phyloP scores from a whole-genome alignment of 2,888 invertebrate species.

The Pyrgus malvae region DNA sequence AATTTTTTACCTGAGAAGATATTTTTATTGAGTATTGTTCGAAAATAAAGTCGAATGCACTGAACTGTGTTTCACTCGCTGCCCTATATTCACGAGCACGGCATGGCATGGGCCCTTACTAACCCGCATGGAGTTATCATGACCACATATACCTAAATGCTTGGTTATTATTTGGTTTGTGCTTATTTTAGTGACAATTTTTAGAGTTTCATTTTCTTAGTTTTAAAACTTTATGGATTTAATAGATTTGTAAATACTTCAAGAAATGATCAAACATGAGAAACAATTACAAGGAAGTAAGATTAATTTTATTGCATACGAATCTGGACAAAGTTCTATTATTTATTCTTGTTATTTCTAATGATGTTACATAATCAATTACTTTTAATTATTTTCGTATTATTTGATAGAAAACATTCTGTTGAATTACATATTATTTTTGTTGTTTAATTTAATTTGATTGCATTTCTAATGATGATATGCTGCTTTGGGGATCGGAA shows the following conservation, averaged over 20 bases:
- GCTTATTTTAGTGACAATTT: slow-evolving; percentile 14
- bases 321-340: too few species aligned
- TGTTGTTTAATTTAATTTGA: slow-evolving; percentile 54
- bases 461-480: slow-evolving; percentile 73
- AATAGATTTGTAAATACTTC: not conserved
- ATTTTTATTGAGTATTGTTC: slow-evolving; percentile 57
- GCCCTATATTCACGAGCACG: slow-evolving; percentile 68
- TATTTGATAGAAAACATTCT: slow-evolving; percentile 1
- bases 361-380: too few species aligned
- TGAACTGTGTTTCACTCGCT: slow-evolving; percentile 80
- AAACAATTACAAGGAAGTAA: not conserved
- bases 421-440: slow-evolving; percentile 4
- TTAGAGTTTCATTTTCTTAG: not conserved
- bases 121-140: slow-evolving; percentile 62
- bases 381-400: not conserved
- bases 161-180: slow-evolving; percentile 47
- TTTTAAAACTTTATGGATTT: not conserved
- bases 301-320: not conserved
- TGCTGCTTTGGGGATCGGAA: slow-evolving; percentile 80
- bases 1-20: slow-evolving; percentile 49
- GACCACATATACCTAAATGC: slow-evolving; percentile 14
- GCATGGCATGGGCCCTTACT: slow-evolving; percentile 72
- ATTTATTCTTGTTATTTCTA: too few species aligned
- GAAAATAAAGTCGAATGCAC: slow-evolving; percentile 77
- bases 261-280: slow-evolving; percentile 13